Base-by-base conservation (phyloP, 2,888 invertebrate species). In the Subacronicta megacephala region DNA sequence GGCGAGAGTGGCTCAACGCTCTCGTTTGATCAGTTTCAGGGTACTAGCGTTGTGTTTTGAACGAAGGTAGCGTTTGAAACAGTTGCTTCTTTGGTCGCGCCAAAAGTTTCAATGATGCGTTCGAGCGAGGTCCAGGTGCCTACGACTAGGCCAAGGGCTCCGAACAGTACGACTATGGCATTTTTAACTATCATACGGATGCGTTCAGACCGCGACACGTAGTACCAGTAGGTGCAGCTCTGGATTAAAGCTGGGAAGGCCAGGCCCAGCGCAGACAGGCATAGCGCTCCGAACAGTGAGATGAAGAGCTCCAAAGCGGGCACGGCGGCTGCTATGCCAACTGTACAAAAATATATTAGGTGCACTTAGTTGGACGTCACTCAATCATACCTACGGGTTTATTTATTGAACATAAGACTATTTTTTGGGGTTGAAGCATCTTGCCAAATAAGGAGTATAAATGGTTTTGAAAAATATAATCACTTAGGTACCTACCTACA, bases 201-300 rank as follows among this genome's bases (percentile, higher is more conserved):
- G 66, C 94, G 95, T 54, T 94, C 94, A 0, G 92, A 82, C 12
- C 95, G 95, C 0, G 93, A 92, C 6, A 94, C 95, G 52, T 95
- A 93, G 77, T 96, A 95, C 97, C 98, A 98, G 84, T 96, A 96
- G 0, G 97, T 96, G 85, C 97, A 96, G 69, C 97, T 95, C 82
- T 99, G 97, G 72, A 99, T 97, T 63, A 98, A 92, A 0, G 99
- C 98, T 9, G 99, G 99, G 86, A 99, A 97, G 1, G 98, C 97
- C 42, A 99, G 94, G 0, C 99, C 98, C 54, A 99, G 95, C 0
- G 97, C 97, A 0, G 98, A 98, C 41, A 98, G 94, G 68, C 98
- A 98, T 2, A 99, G 95, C 0, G 99, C 98, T n/a, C 99, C 99
- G 80, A 97, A 96, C 38, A 97, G 91, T 0, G 97, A 97, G 65